Evolutionary conservation across 2,113 vertebrate genomes (phyloP).

Genomic region (Xenopus tropicalis): DNA sequence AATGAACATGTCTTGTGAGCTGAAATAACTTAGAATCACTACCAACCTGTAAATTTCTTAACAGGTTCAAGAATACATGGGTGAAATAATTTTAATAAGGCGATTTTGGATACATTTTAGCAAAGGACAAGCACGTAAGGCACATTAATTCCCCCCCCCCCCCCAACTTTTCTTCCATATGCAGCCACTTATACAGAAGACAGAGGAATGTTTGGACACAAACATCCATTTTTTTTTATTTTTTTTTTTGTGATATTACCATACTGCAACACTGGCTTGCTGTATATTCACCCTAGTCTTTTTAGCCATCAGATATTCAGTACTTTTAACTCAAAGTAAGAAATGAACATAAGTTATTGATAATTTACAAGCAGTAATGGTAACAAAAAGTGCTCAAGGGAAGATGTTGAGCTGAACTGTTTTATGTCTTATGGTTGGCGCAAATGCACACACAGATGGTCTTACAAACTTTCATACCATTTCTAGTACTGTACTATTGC

Average conservation of each 20-base stretch:
- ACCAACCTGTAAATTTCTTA: not conserved
- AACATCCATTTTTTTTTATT: too few species aligned
- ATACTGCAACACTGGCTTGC: not conserved
- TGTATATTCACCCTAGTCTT: not conserved
- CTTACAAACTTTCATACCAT: too few species aligned
- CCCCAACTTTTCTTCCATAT: not conserved
- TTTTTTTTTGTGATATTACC: too few species aligned
- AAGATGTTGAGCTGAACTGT: too few species aligned
- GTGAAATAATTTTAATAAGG: slow-evolving; percentile 14
- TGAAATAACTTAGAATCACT: not conserved
- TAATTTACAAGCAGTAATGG: not conserved
- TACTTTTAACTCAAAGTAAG: slow-evolving; percentile 3
- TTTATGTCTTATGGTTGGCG: too few species aligned
- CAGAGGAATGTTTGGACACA: not conserved
- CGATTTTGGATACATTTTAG: slow-evolving; percentile 9
- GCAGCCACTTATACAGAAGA: not conserved
- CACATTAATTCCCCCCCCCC: not conserved
- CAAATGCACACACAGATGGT: too few species aligned
- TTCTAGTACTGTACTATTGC: too few species aligned
- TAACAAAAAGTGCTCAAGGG: not conserved
- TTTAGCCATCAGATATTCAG: not conserved
- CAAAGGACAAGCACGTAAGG: not conserved
- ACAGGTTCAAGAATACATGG: not conserved
- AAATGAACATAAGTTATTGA: slow-evolving; percentile 20
- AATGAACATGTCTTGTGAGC: too few species aligned